Evolutionary conservation across 1,140 invertebrate genomes (phyloP).

Genomic region (Coptotermes formosanus): DNA sequence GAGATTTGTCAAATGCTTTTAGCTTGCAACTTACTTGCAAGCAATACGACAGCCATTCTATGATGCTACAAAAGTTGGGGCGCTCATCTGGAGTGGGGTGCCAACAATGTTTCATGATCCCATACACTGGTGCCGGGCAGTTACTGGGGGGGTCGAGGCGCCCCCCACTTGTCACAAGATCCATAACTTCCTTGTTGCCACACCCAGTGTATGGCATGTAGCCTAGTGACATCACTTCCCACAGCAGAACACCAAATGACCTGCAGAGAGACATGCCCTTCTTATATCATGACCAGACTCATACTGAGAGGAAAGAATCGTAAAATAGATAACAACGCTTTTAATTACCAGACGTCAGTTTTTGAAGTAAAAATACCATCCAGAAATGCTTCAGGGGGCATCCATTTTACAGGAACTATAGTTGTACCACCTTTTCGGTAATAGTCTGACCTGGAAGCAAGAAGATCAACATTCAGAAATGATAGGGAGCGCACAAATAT

Average conservation of each 20-base stretch:
- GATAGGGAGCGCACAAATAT: too few relatives aligned
- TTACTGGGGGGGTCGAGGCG: slow-evolving; percentile 78
- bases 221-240: slow-evolving; percentile 95
- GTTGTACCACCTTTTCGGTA: slow-evolving; percentile 97
- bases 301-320: not conserved
- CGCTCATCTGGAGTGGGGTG: slow-evolving; percentile 80
- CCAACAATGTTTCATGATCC: slow-evolving; percentile 93
- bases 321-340: slow-evolving; percentile 19
- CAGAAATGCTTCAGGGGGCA: slow-evolving; percentile 97
- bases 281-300: not conserved
- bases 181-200: slow-evolving; percentile 96
- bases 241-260: slow-evolving; percentile 94
- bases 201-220: slow-evolving; percentile 97
- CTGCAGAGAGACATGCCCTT: slow-evolving; percentile 48
- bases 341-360: slow-evolving; percentile 90
- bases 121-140: slow-evolving; percentile 79
- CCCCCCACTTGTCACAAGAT: slow-evolving; percentile 88
- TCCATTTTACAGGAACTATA: slow-evolving; percentile 98
- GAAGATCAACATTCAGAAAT: not conserved
- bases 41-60: slow-evolving; percentile 83
- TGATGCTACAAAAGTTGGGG: slow-evolving; percentile 78
- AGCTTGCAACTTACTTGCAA: slow-evolving; percentile 60
- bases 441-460: slow-evolving; percentile 79
- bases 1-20: not conserved
- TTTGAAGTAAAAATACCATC: slow-evolving; percentile 97